Percentiles rank a stretch among this genome's conserved stretches.
These are phyloP conservation scores for Tamandua tetradactyla DNA, from an alignment of 2,797 vertebrate genomes.

Conservation along the genomic window DNA sequence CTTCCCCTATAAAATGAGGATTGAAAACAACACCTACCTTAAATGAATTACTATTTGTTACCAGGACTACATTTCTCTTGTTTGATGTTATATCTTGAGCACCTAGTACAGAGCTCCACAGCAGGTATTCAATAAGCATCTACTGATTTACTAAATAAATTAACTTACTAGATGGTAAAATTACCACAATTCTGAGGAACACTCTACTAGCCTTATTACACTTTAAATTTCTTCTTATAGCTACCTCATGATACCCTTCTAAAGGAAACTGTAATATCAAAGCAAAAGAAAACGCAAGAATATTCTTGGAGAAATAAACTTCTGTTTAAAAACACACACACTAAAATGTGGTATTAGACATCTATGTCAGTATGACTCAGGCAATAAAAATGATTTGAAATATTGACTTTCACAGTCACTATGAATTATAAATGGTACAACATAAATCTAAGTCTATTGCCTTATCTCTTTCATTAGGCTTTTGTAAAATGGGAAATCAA, in stretches of 20 bases:
- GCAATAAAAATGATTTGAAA: neutral
- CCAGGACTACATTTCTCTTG: neutral
- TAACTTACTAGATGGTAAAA: constrained; percentile 7
- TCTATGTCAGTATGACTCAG: neutral
- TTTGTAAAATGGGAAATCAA: constrained; percentile 6
- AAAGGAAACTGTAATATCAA: constrained; percentile 3
- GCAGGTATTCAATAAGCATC: constrained; percentile 22
- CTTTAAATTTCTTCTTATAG: constrained; percentile 15
- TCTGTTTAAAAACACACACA: neutral
- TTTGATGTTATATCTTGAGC: neutral
- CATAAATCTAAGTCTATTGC: neutral
- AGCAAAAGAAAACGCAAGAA: constrained; percentile 17
- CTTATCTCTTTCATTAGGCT: constrained; percentile 38
- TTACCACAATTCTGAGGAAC: constrained; percentile 36
- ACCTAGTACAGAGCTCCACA: neutral
- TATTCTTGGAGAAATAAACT: constrained; percentile 39
- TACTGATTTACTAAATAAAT: neutral
- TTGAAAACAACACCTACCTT: neutral
- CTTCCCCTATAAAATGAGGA: neutral
- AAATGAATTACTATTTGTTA: constrained; percentile 21
- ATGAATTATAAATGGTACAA: neutral
- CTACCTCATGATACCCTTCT: neutral
- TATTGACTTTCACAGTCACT: constrained; percentile 8
- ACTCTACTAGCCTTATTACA: constrained; percentile 13
- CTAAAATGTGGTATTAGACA: constrained; percentile 17